Conservation (phyloP, 2,113 vertebrate species). For the Ictidomys tridecemlineatus region DNA sequence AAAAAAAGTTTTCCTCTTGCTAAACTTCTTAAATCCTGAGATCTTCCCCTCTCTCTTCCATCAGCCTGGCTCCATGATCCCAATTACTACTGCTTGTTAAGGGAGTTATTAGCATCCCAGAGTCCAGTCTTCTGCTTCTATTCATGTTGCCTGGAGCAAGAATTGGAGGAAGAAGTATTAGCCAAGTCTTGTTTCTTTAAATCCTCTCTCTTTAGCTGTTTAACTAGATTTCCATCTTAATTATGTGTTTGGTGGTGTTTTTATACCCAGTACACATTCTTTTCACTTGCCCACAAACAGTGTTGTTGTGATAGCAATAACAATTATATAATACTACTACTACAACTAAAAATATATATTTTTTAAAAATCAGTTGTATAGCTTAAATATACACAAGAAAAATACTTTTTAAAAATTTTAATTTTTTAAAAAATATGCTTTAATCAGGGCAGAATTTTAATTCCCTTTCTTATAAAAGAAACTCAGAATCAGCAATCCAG, state of each 20-base stretch:
- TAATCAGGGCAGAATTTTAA: neutral
- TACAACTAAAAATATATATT: no score
- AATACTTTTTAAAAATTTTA: neutral
- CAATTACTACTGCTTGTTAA: constrained; percentile 64
- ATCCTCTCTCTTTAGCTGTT: constrained; percentile 30
- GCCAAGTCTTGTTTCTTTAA: constrained; percentile 1
- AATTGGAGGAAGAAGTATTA: constrained; percentile 44
- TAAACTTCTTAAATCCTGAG: constrained; percentile 56
- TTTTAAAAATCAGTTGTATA: neutral
- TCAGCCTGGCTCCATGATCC: constrained; percentile 14
- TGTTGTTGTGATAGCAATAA: neutral
- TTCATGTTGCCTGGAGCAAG: constrained; percentile 58
- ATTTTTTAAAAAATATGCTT: neutral
- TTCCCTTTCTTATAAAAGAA: constrained; percentile 30
- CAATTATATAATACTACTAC: constrained; percentile 17
- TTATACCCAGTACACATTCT: neutral
- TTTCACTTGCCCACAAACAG: constrained; percentile 19
- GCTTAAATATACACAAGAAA: neutral
- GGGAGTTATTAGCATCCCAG: constrained; percentile 22
- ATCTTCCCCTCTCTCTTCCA: neutral
- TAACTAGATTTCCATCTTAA: constrained; percentile 35
- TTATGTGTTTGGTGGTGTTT: constrained; percentile 58
- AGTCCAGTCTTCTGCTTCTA: constrained; percentile 45
- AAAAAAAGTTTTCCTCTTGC: neutral
- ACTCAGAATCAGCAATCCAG: neutral